These are phyloP conservation scores for Agrilus biguttatus DNA, from an alignment of 2,888 invertebrate genomes.

Conservation along the genomic window DNA sequence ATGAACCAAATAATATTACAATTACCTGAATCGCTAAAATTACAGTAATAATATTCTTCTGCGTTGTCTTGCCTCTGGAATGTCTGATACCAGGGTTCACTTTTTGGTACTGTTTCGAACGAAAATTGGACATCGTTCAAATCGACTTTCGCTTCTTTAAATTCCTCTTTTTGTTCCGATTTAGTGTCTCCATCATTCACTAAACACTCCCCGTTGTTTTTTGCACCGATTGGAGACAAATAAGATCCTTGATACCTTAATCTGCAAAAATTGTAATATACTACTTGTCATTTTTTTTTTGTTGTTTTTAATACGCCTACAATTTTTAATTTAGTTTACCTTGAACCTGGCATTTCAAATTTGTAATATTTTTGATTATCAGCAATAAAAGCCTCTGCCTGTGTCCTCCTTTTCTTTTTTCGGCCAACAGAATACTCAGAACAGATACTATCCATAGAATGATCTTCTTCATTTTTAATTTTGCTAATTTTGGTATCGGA, in stretches of 20 bases:
- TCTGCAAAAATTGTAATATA: slow-evolving; percentile 12
- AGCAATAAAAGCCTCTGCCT: slow-evolving; percentile 40
- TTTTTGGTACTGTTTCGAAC: slow-evolving; percentile 59
- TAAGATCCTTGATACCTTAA: slow-evolving; percentile 29
- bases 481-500: slow-evolving; percentile 6
- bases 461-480: slow-evolving; percentile 8
- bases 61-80: slow-evolving; percentile 64
- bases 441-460: slow-evolving; percentile 23
- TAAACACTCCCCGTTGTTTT: slow-evolving; percentile 20
- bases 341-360: slow-evolving; percentile 34
- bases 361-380: slow-evolving; percentile 46
- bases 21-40: slow-evolving; percentile 35
- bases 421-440: slow-evolving; percentile 18
- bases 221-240: slow-evolving; percentile 16
- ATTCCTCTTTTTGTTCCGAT: slow-evolving; percentile 6
- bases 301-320: too few species aligned
- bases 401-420: slow-evolving; percentile 33
- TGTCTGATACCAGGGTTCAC: slow-evolving; percentile 67
- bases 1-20: background rate
- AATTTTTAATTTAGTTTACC: slow-evolving; percentile 16
- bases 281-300: background rate
- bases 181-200: slow-evolving; percentile 10
- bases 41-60: slow-evolving; percentile 44
- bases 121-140: slow-evolving; percentile 54
- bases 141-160: slow-evolving; percentile 25